Base-by-base conservation (phyloP, 2,888 invertebrate species). In the Lacanobia oleracea region DNA sequence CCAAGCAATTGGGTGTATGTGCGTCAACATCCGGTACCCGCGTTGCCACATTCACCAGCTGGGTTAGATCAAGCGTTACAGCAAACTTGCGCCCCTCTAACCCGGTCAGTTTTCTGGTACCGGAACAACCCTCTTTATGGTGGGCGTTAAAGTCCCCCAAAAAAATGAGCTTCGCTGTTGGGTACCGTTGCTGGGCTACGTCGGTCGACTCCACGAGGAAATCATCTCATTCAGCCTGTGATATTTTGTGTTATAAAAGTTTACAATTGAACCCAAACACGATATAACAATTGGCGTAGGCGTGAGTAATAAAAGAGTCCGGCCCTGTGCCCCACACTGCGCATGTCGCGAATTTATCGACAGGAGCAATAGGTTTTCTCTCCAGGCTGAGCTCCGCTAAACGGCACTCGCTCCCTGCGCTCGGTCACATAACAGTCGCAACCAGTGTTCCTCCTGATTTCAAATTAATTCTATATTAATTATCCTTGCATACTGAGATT, bases 291-390 rank as follows among this genome's bases (percentile, higher is more conserved):
- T 54, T 59, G 48, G 16, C 27, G 18, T 57, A 40, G 21, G 23
- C 43, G 64, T 75, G 21, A 40, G 62, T 51, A 27, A 59, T 56
- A 50, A 40, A 65, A 43, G 59, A 80, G 65, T 93, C 71, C 94
- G 90, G 80, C 94, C 89, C 95, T 94, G 94, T 86, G 56, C 68
- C 72, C 82, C 83, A 78, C 89, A 95, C 90, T 95, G 96, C 96
- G 96, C 96, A 96, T 93, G 96, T 94, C 93, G 92, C 93, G 88
- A 93, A 93, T 92, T 94, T 96, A 96, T 96, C 93, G 96, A 96
- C 94, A 93, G 89, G 89, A 91, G 89, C 91, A 85, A 88, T 88
- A 86, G 89, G 91, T 91, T 90, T 91, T 91, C 92, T 92, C 90
- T 91, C 90, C 89, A 89, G 89, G 87, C 88, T 89, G 86, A 87